Percentiles rank a stretch among this genome's conserved stretches.
Evolutionary conservation across 2,888 invertebrate species (phyloP).

Genomic region (Desoria tigrina): DNA sequence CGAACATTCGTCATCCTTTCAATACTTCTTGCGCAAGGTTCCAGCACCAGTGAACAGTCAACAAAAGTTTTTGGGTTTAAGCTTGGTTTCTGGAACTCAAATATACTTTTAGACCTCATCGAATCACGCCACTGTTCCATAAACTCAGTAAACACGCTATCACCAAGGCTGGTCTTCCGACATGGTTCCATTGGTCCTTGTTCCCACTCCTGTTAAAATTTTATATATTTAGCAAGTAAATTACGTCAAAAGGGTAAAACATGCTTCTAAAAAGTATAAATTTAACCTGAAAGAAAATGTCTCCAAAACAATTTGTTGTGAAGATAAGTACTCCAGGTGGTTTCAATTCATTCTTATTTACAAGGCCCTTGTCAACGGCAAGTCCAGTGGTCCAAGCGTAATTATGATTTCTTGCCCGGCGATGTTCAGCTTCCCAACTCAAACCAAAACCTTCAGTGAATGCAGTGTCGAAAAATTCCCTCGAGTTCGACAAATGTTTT

Average conservation of each 20-base stretch:
- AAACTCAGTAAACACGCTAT: constrained; percentile 22
- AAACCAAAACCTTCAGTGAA: constrained; percentile 24
- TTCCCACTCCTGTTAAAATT: constrained; percentile 46
- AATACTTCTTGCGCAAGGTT: constrained; percentile 25
- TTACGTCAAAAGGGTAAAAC: too few relatives aligned
- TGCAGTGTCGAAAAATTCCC: constrained; percentile 32
- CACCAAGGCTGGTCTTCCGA: constrained; percentile 14
- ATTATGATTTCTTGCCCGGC: constrained; percentile 30
- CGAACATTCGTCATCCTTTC: constrained; percentile 25
- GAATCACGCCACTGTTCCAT: constrained; percentile 32
- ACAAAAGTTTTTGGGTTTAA: constrained; percentile 9
- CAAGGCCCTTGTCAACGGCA: constrained; percentile 13
- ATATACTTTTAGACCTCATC: constrained; percentile 21
- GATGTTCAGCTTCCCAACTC: constrained; percentile 29
- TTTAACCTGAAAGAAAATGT: constrained; percentile 50
- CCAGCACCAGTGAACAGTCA: constrained; percentile 37
- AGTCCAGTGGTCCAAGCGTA: constrained; percentile 51
- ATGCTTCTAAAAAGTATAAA: too few relatives aligned
- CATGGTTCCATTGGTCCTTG: constrained; percentile 29
- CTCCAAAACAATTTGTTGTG: constrained; percentile 46
- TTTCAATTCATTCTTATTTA: not conserved
- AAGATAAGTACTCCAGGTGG: constrained; percentile 35
- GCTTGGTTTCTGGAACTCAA: constrained; percentile 4
- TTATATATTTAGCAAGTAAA: too few relatives aligned
- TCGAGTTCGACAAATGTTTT: constrained; percentile 40